phyloP scores from a whole-genome alignment of 2,888 invertebrate genomes.

The Hoplodrina ambigua region DNA sequence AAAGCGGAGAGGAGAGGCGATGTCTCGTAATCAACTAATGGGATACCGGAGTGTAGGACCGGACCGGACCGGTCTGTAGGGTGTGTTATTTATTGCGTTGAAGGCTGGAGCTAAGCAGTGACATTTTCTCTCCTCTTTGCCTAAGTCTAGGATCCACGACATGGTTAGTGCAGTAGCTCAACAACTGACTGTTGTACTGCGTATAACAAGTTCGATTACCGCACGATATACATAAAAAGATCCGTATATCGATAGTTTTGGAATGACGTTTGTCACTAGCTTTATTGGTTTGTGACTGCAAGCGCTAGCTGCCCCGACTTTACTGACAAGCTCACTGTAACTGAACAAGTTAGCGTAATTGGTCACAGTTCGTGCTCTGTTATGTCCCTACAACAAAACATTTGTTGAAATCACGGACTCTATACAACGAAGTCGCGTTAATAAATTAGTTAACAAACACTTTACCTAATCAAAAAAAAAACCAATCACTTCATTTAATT shows the following conservation, averaged over 20 bases:
- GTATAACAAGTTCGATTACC: neutral
- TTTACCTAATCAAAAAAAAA: slow-evolving; percentile 12
- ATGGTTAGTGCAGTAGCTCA: neutral
- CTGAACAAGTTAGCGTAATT: slow-evolving; percentile 41
- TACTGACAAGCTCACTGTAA: slow-evolving; percentile 44
- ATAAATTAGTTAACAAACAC: slow-evolving; percentile 24
- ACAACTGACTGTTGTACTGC: too few relatives aligned
- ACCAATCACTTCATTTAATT: slow-evolving; percentile 33
- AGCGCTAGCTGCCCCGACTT: slow-evolving; percentile 56
- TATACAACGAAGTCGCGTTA: slow-evolving; percentile 1
- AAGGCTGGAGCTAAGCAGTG: too few relatives aligned
- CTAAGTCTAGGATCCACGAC: too few relatives aligned
- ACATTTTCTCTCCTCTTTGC: neutral
- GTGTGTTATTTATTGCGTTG: too few relatives aligned
- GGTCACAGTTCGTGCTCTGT: slow-evolving; percentile 14
- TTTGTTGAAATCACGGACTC: neutral
- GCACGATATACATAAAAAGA: neutral
- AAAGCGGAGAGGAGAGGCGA: too few relatives aligned
- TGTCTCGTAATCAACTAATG: too few relatives aligned
- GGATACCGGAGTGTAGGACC: too few relatives aligned
- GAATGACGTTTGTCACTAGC: slow-evolving; percentile 54
- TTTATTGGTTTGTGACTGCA: slow-evolving; percentile 61
- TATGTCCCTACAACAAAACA: slow-evolving; percentile 26
- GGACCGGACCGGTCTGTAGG: too few relatives aligned
- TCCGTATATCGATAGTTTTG: slow-evolving; percentile 50